These are phyloP conservation scores for Caenorhabditis sinica DNA, from an alignment of 2,888 invertebrate species.

Conservation along the genomic window DNA sequence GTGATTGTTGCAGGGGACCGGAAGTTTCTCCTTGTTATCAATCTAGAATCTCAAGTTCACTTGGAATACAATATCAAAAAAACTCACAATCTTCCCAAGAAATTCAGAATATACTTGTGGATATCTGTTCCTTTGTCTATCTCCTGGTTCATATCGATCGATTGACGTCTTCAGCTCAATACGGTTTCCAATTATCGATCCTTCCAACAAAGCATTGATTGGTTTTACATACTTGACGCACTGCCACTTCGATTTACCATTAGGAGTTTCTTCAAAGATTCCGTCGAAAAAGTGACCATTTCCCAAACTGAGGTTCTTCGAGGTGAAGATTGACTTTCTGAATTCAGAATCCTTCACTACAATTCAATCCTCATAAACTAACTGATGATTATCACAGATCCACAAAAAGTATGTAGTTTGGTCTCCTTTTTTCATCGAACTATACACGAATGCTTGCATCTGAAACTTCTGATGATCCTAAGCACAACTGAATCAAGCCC, in stretches of 20 bases:
- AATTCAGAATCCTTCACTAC: not conserved
- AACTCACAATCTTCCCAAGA: constrained; percentile 27
- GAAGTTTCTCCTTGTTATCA: constrained; percentile 19
- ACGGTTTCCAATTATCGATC: not conserved
- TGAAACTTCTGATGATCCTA: not conserved
- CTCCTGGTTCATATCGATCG: not conserved
- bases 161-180: constrained; percentile 2
- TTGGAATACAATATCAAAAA: not conserved
- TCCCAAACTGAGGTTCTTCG: not conserved
- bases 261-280: constrained; percentile 8
- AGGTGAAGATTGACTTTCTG: constrained; percentile 13
- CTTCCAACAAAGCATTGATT: not conserved
- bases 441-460: constrained; percentile 39
- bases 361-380: not conserved
- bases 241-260: constrained; percentile 18
- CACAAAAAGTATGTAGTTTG: not conserved
- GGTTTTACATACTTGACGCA: constrained; percentile 21
- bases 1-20: not conserved
- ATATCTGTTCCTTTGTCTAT: not conserved
- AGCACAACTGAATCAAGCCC: not conserved
- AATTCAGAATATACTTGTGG: constrained; percentile 4
- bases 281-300: constrained; percentile 37
- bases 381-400: constrained; percentile 30
- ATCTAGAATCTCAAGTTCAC: not conserved
- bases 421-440: not conserved